Evolutionary conservation across 2,113 vertebrate species (phyloP).

Genomic region (Equus quagga): DNA sequence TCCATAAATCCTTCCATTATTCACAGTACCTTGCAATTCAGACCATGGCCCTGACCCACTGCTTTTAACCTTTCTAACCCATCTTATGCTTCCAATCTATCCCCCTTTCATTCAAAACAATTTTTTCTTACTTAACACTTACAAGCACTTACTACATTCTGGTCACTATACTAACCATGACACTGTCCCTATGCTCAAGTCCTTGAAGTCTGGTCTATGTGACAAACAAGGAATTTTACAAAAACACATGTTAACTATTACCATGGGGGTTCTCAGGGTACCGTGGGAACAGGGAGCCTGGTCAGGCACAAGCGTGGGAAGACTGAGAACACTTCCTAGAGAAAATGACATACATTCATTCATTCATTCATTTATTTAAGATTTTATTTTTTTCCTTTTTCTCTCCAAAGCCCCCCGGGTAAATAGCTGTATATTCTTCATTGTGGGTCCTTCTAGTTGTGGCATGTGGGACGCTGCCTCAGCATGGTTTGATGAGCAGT

Average conservation of each 20-base stretch:
- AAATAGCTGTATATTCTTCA: too few relatives aligned
- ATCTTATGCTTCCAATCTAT: background rate
- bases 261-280: background rate
- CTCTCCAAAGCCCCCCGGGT: too few relatives aligned
- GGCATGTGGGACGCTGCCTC: too few relatives aligned
- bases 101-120: background rate
- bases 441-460: too few relatives aligned
- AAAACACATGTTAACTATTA: background rate
- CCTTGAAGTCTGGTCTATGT: background rate
- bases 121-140: background rate
- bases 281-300: background rate
- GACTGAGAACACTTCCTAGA: background rate
- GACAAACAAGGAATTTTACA: background rate
- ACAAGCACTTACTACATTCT: background rate
- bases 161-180: background rate
- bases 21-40: background rate
- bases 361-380: too few relatives aligned
- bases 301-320: background rate
- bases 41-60: background rate
- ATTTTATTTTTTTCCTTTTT: too few relatives aligned
- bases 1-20: background rate
- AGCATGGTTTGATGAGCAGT: too few relatives aligned
- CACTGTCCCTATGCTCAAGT: background rate
- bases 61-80: background rate
- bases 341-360: background rate